Conservation (phyloP, 2,888 invertebrate genomes). For the Eretmocerus hayati region DNA sequence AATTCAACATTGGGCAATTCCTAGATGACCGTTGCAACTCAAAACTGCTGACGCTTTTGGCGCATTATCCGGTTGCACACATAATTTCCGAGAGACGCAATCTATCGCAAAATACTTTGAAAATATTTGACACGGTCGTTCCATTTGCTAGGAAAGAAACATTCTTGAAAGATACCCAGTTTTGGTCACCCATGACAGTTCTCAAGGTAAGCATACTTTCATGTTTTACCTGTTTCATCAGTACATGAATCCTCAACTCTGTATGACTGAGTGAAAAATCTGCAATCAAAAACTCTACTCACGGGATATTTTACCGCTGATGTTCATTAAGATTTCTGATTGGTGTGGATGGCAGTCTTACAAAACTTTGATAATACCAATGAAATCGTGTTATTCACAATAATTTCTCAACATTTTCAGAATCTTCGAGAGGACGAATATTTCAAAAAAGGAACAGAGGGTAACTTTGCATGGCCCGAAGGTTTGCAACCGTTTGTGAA, state of each 20-base stretch:
- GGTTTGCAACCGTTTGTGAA: constrained; percentile 65
- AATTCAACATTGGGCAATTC: constrained; percentile 86
- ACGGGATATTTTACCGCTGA: too few species aligned
- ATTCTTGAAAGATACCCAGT: constrained; percentile 61
- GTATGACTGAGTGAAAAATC: too few species aligned
- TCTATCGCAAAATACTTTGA: constrained; percentile 58
- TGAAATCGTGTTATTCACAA: neutral
- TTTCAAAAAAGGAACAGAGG: constrained; percentile 33
- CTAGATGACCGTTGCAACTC: constrained; percentile 88
- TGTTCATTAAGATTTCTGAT: too few species aligned
- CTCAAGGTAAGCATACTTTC: constrained; percentile 50
- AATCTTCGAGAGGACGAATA: constrained; percentile 40
- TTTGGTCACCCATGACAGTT: constrained; percentile 71
- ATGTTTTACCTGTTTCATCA: too few species aligned
- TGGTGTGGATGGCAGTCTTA: too few species aligned
- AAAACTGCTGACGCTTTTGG: constrained; percentile 77
- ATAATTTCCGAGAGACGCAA: constrained; percentile 68
- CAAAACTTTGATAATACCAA: neutral
- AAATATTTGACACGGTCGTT: constrained; percentile 63
- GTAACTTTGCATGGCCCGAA: constrained; percentile 58
- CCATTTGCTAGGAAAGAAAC: constrained; percentile 66
- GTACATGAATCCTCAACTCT: too few species aligned
- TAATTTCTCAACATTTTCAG: constrained; percentile 27
- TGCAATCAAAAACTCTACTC: too few species aligned
- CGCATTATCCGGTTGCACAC: constrained; percentile 84